phyloP scores from a whole-genome alignment of 2,888 invertebrate species.

The Apantesis nais region DNA sequence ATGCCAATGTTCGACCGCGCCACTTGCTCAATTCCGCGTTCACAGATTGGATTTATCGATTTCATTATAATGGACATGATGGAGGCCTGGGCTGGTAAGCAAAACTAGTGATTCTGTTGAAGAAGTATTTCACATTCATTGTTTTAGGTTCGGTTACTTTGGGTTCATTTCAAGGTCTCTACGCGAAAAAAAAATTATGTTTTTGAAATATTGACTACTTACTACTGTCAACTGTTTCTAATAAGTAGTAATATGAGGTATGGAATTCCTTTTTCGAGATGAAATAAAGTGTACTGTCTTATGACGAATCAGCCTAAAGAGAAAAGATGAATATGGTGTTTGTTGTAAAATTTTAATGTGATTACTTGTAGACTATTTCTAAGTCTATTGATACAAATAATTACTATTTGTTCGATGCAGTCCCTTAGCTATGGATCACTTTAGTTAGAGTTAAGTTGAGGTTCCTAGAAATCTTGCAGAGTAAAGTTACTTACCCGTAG shows the following conservation, averaged over 20 bases:
- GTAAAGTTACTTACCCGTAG: neutral
- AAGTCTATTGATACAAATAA: neutral
- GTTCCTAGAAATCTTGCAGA: neutral
- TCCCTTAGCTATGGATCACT: neutral
- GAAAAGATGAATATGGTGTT: no score
- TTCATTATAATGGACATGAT: constrained; percentile 99
- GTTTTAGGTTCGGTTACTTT: no score
- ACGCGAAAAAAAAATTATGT: no score
- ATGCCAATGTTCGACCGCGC: constrained; percentile 99
- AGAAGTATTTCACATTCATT: neutral
- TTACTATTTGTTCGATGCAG: neutral
- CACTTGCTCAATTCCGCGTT: constrained; percentile 98
- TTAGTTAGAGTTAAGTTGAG: neutral
- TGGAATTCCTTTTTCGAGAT: no score
- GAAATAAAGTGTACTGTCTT: no score
- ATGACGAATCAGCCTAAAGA: no score
- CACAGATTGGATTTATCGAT: constrained; percentile 98
- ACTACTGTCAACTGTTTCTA: no score
- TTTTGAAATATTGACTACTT: no score
- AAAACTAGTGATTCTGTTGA: neutral
- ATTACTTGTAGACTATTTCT: no score
- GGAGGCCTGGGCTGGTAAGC: constrained; percentile 97
- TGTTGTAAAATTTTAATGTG: no score
- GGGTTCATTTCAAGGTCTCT: no score
- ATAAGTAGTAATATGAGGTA: no score